These are phyloP conservation scores for Bombus vancouverensis DNA, from an alignment of 1,140 invertebrate genomes.

Conservation along the genomic window DNA sequence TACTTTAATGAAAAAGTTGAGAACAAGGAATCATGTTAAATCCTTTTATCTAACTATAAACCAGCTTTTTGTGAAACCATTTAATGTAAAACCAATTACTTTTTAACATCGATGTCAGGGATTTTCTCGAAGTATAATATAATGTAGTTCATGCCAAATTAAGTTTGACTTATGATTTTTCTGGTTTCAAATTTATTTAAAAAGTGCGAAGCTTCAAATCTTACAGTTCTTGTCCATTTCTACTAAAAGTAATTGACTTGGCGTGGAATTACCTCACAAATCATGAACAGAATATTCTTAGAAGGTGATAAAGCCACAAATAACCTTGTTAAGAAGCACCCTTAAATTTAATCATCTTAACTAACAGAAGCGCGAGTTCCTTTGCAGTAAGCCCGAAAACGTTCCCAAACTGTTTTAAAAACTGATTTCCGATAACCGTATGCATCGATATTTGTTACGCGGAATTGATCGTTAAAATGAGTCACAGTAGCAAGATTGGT, in stretches of 20 bases:
- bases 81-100: too few species aligned
- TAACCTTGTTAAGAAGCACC: neutral
- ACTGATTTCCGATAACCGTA: neutral
- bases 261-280: neutral
- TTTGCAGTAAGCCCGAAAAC: neutral
- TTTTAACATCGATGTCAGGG: too few species aligned
- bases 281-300: neutral
- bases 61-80: too few species aligned
- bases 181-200: too few species aligned
- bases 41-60: too few species aligned
- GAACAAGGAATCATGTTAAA: too few species aligned
- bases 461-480: constrained; percentile 7
- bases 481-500: neutral
- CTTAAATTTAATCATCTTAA: neutral
- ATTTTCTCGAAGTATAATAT: too few species aligned
- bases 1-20: too few species aligned
- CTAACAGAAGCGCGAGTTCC: neutral
- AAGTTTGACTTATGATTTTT: too few species aligned
- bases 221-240: neutral
- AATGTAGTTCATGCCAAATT: too few species aligned
- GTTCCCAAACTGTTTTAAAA: neutral
- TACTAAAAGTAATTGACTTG: neutral
- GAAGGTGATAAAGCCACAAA: neutral
- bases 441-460: neutral
- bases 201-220: neutral